phyloP scores from a whole-genome alignment of 2,888 invertebrate species.

The Sinotaia quadrata region DNA sequence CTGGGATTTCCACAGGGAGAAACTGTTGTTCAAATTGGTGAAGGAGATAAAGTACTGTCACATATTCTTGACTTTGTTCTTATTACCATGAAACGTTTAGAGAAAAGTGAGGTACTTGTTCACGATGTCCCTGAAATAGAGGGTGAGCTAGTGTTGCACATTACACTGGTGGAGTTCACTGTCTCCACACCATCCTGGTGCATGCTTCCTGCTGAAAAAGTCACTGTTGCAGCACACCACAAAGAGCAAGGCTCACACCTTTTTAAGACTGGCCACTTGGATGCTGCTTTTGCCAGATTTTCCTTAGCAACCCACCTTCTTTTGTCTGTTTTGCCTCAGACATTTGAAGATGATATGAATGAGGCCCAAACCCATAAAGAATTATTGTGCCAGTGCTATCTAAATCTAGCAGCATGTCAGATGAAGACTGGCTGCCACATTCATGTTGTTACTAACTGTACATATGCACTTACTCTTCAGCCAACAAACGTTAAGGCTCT shows the following conservation, averaged over 20 bases:
- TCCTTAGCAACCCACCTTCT: constrained; percentile 83
- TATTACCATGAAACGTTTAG: constrained; percentile 51
- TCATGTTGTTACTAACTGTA: constrained; percentile 79
- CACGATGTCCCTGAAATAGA: neutral
- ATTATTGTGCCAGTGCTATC: constrained; percentile 76
- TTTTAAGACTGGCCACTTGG: constrained; percentile 77
- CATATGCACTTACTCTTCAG: constrained; percentile 73
- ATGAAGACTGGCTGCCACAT: constrained; percentile 80
- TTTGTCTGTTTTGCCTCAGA: constrained; percentile 71
- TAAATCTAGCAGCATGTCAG: constrained; percentile 88
- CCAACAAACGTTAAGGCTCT: constrained; percentile 75
- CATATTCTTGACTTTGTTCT: constrained; percentile 61
- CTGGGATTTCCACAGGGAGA: constrained; percentile 32
- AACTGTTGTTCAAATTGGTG: constrained; percentile 46
- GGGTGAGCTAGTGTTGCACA: neutral
- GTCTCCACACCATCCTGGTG: constrained; percentile 37
- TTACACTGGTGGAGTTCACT: constrained; percentile 30
- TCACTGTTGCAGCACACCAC: constrained; percentile 42
- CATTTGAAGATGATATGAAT: constrained; percentile 10
- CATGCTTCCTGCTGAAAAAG: constrained; percentile 40
- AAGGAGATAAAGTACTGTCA: constrained; percentile 59
- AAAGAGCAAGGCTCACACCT: constrained; percentile 76
- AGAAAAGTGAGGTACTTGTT: constrained; percentile 38
- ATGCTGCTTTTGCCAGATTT: constrained; percentile 83
- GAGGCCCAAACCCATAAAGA: constrained; percentile 28